phyloP scores from a whole-genome alignment of 2,888 invertebrate species.

The Eupithecia pulchellata region DNA sequence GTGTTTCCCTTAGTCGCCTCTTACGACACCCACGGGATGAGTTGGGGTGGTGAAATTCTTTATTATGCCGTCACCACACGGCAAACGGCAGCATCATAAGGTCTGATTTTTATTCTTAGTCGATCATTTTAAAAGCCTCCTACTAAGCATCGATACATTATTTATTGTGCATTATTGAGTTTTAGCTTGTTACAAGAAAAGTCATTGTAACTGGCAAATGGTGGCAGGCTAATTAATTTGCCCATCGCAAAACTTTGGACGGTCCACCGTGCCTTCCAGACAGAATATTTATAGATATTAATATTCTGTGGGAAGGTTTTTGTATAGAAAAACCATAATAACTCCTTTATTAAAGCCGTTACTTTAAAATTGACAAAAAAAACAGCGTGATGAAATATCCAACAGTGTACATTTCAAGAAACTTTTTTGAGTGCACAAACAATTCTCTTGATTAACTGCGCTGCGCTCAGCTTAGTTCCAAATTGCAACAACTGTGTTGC shows the following conservation, averaged over 20 bases:
- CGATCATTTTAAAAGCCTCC: too few relatives aligned
- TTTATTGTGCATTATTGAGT: not conserved
- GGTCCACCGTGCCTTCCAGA: not conserved
- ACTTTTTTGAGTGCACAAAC: constrained; percentile 38
- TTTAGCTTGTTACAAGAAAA: not conserved
- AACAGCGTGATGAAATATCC: not conserved
- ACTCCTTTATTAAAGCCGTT: not conserved
- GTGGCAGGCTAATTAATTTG: not conserved
- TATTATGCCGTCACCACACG: too few relatives aligned
- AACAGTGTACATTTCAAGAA: not conserved
- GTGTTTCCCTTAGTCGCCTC: too few relatives aligned
- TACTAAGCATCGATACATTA: not conserved
- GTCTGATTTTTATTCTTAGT: too few relatives aligned
- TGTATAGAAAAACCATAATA: not conserved
- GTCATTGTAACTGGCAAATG: not conserved
- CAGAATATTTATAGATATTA: not conserved
- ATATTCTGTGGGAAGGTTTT: not conserved
- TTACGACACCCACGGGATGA: too few relatives aligned
- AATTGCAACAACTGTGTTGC: constrained; percentile 37
- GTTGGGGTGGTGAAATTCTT: too few relatives aligned
- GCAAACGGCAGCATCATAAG: too few relatives aligned
- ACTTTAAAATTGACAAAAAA: not conserved
- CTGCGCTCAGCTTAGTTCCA: constrained; percentile 39
- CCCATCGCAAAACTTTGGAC: not conserved
- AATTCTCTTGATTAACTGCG: constrained; percentile 39